These are phyloP conservation scores for Percina caprodes DNA, from an alignment of 2,113 vertebrate species.

Conservation along the genomic window DNA sequence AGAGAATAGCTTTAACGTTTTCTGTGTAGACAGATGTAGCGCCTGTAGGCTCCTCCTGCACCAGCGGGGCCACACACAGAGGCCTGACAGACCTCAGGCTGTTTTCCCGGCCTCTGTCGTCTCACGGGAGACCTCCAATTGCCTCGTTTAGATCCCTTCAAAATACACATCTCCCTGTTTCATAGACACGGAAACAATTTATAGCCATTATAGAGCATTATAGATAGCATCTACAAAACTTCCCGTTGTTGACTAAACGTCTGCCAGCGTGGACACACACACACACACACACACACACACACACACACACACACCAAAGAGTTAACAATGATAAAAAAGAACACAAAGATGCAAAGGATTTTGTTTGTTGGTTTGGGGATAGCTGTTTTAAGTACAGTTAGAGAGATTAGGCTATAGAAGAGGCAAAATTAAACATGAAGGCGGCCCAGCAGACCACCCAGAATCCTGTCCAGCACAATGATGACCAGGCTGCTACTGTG, in stretches of 20 bases:
- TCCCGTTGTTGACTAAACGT: slow-evolving; percentile 80
- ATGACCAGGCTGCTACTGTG: slow-evolving; percentile 27
- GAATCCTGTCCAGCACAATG: slow-evolving; percentile 59
- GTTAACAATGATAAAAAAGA: slow-evolving; percentile 62
- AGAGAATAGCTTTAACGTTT: slow-evolving; percentile 74
- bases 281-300: slow-evolving; percentile 23
- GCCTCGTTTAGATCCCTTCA: slow-evolving; percentile 86
- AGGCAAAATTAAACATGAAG: slow-evolving; percentile 76
- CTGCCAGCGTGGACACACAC: slow-evolving; percentile 71
- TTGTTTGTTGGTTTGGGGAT: slow-evolving; percentile 82
- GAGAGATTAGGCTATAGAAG: slow-evolving; percentile 79
- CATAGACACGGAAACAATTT: slow-evolving; percentile 93
- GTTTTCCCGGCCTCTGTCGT: slow-evolving; percentile 87
- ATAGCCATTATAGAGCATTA: slow-evolving; percentile 89
- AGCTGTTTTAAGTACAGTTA: slow-evolving; percentile 78
- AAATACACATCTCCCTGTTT: slow-evolving; percentile 88
- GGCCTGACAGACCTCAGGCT: slow-evolving; percentile 86
- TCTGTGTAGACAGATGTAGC: slow-evolving; percentile 56
- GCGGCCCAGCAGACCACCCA: slow-evolving; percentile 86
- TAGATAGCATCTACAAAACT: slow-evolving; percentile 87
- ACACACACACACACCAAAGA: slow-evolving; percentile 46
- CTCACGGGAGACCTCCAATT: slow-evolving; percentile 87
- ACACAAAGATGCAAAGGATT: slow-evolving; percentile 72
- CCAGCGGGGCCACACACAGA: slow-evolving; percentile 88
- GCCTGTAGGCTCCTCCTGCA: slow-evolving; percentile 61